A percentile compares a stretch with the other conserved stretches of the same genome.
phyloP scores from a whole-genome alignment of 2,797 vertebrate genomes.

The Parauchenoglanis punctatus region DNA sequence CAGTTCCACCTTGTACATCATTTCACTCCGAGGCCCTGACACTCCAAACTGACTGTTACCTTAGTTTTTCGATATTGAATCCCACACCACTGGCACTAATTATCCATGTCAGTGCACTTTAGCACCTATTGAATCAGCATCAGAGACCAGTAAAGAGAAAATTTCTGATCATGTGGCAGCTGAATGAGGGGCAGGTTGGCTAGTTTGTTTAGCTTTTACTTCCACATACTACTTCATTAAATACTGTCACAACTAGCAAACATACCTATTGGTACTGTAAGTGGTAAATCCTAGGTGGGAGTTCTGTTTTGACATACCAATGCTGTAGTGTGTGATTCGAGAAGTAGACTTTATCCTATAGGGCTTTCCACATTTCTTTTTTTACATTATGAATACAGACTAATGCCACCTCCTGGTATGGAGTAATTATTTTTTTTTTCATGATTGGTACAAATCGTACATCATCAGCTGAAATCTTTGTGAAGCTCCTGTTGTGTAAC shows the following conservation, averaged over 20 bases:
- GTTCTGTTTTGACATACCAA: background rate
- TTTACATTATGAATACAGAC: constrained; percentile 1
- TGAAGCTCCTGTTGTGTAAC: constrained; percentile 11
- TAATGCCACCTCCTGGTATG: background rate
- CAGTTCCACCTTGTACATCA: background rate
- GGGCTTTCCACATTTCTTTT: background rate
- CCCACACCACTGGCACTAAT: background rate
- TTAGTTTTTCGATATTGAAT: background rate
- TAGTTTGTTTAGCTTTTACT: background rate
- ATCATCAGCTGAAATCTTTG: constrained; percentile 4
- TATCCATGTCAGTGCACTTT: background rate
- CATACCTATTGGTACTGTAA: background rate
- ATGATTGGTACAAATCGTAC: constrained; percentile 2
- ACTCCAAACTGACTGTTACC: background rate
- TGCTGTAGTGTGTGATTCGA: background rate
- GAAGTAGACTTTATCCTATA: background rate
- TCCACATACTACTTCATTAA: background rate
- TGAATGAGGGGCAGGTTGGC: background rate
- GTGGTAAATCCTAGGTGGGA: background rate
- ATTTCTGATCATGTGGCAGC: background rate
- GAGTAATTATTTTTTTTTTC: background rate
- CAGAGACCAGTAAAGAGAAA: background rate
- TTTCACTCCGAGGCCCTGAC: background rate
- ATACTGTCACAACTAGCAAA: background rate
- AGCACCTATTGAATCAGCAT: background rate